A percentile compares a stretch with the other conserved stretches of the same genome.
Evolutionary conservation across 2,797 vertebrate species (phyloP).

Genomic region (Adrianichthys oophorus): DNA sequence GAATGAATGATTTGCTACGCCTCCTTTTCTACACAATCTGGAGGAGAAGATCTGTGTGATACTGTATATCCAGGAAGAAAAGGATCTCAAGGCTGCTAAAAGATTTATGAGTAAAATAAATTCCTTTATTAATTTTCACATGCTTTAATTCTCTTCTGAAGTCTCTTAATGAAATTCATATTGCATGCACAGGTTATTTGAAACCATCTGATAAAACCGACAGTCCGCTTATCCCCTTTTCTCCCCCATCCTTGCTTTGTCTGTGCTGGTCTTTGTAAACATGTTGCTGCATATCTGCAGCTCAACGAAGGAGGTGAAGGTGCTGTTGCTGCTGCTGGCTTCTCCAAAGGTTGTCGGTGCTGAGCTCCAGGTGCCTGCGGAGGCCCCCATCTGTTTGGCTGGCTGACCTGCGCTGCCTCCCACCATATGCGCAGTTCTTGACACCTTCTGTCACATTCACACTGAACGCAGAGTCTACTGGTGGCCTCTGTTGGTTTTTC

Average conservation of each 20-base stretch:
- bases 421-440: constrained; percentile 75
- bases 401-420: constrained; percentile 72
- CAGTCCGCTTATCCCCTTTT: constrained; percentile 1
- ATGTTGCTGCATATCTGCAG: constrained; percentile 30
- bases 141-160: constrained; percentile 51
- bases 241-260: constrained; percentile 2
- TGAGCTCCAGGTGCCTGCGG: constrained; percentile 67
- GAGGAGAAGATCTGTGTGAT: constrained; percentile 9
- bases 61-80: constrained; percentile 1
- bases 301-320: constrained; percentile 10
- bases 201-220: constrained; percentile 51
- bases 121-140: constrained; percentile 55
- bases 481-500: not conserved
- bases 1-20: constrained; percentile 24
- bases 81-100: constrained; percentile 37
- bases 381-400: constrained; percentile 68
- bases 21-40: constrained; percentile 8
- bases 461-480: constrained; percentile 27
- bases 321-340: constrained; percentile 8
- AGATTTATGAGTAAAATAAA: constrained; percentile 57
- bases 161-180: constrained; percentile 62
- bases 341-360: constrained; percentile 48
- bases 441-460: constrained; percentile 76
- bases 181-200: constrained; percentile 54
- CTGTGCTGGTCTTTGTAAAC: constrained; percentile 26